Percentiles rank a stretch among this genome's conserved stretches.
These are phyloP conservation scores for Bradypodion ventrale DNA, from an alignment of 2,797 vertebrate genomes.

Conservation along the genomic window DNA sequence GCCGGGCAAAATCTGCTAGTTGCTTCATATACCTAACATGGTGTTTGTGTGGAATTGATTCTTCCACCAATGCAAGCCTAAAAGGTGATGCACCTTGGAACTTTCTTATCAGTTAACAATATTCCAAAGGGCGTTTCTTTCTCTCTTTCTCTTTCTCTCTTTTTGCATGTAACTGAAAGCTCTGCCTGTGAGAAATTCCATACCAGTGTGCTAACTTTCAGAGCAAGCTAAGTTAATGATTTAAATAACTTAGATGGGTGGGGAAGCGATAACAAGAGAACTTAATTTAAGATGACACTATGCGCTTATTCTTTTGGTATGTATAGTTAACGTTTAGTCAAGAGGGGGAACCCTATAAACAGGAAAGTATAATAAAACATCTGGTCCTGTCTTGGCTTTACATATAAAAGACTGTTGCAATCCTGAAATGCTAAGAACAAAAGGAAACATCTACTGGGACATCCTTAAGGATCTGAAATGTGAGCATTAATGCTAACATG, in stretches of 20 bases:
- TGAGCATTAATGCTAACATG: too few relatives aligned
- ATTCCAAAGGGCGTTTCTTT: too few relatives aligned
- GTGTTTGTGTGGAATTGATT: background rate
- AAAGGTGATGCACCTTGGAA: background rate
- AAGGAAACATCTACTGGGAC: slow-evolving; percentile 45
- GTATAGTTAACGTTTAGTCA: slow-evolving; percentile 48
- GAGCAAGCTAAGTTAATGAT: slow-evolving; percentile 45
- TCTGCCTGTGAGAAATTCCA: slow-evolving; percentile 37
- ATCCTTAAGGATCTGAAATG: slow-evolving; percentile 11
- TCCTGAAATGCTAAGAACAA: slow-evolving; percentile 51
- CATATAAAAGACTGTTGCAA: slow-evolving; percentile 24
- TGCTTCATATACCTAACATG: too few relatives aligned
- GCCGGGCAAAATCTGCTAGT: too few relatives aligned
- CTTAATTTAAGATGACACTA: slow-evolving; percentile 48
- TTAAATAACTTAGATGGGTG: slow-evolving; percentile 42
- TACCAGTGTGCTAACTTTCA: slow-evolving; percentile 16
- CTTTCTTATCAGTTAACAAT: background rate
- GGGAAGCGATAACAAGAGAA: slow-evolving; percentile 49
- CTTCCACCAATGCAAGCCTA: background rate
- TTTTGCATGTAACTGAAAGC: background rate
- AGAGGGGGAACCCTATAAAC: slow-evolving; percentile 51
- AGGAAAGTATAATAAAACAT: slow-evolving; percentile 57
- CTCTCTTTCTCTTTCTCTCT: background rate
- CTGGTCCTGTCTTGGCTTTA: slow-evolving; percentile 55
- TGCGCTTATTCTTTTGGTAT: slow-evolving; percentile 60